These are phyloP conservation scores for Ochotona princeps DNA, from an alignment of 2,113 vertebrate species.

Conservation along the genomic window DNA sequence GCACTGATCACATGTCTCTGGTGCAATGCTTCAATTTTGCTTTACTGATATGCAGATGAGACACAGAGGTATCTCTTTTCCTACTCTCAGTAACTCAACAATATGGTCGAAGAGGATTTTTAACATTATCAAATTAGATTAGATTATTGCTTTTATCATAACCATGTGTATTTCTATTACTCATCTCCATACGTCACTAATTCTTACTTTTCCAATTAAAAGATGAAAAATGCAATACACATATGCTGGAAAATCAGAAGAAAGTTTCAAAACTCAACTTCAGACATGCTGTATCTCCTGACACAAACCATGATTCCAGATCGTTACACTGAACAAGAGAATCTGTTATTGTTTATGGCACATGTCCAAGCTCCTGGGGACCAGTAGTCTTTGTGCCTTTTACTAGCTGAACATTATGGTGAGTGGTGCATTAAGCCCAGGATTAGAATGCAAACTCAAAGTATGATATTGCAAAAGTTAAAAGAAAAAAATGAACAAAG, in stretches of 20 bases:
- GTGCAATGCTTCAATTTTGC: slow-evolving; percentile 14
- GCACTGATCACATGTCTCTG: not conserved
- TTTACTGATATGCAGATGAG: not conserved
- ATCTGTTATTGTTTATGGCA: no score
- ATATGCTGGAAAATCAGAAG: not conserved
- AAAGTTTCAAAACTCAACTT: slow-evolving; percentile 15
- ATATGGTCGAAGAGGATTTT: not conserved
- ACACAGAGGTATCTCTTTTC: not conserved
- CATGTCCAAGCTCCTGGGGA: no score
- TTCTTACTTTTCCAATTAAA: not conserved
- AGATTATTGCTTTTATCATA: not conserved
- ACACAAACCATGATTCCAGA: slow-evolving; percentile 62
- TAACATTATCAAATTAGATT: not conserved
- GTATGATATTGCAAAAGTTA: no score
- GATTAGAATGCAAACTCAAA: no score
- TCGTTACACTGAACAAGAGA: slow-evolving; percentile 46
- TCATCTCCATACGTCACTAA: not conserved
- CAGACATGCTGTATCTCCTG: slow-evolving; percentile 44
- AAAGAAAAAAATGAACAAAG: no score
- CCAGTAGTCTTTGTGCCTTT: no score
- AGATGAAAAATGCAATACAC: not conserved
- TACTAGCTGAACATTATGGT: no score
- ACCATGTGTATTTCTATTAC: not conserved
- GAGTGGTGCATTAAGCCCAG: no score
- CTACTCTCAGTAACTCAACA: not conserved